These are phyloP conservation scores for Streblospio benedicti DNA, from an alignment of 1,140 invertebrate species.

Conservation along the genomic window DNA sequence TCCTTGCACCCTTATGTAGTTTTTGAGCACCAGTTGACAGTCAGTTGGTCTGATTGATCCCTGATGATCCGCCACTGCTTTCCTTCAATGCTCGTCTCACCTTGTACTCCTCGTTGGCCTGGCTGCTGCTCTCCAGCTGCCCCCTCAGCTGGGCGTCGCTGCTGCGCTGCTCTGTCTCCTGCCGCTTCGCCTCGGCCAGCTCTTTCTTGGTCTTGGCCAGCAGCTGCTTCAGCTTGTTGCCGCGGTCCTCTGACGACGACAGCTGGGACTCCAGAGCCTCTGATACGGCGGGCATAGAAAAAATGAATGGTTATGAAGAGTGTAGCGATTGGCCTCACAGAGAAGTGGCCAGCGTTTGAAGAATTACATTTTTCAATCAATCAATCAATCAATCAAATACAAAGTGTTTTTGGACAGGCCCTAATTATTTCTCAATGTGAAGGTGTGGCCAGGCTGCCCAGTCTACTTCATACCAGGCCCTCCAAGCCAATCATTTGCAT, in stretches of 20 bases:
- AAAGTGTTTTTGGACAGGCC: too few relatives aligned
- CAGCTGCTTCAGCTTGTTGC: constrained; percentile 46
- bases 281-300: constrained; percentile 24
- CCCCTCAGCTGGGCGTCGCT: constrained; percentile 34
- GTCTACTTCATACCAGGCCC: too few relatives aligned
- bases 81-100: too few relatives aligned
- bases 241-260: constrained; percentile 40
- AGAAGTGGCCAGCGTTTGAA: not conserved
- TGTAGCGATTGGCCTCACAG: not conserved
- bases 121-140: constrained; percentile 33
- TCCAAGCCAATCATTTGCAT: too few relatives aligned
- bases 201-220: constrained; percentile 48
- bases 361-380: too few relatives aligned
- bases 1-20: too few relatives aligned
- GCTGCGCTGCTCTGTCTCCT: constrained; percentile 35
- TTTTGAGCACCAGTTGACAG: too few relatives aligned
- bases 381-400: too few relatives aligned
- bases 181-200: constrained; percentile 37
- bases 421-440: too few relatives aligned
- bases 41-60: too few relatives aligned
- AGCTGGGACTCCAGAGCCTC: constrained; percentile 42
- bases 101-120: constrained; percentile 40
- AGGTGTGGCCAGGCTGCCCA: too few relatives aligned
- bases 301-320: not conserved
- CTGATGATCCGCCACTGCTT: too few relatives aligned